Base-by-base conservation (phyloP, 2,113 vertebrate species). In the Clinocottus analis region DNA sequence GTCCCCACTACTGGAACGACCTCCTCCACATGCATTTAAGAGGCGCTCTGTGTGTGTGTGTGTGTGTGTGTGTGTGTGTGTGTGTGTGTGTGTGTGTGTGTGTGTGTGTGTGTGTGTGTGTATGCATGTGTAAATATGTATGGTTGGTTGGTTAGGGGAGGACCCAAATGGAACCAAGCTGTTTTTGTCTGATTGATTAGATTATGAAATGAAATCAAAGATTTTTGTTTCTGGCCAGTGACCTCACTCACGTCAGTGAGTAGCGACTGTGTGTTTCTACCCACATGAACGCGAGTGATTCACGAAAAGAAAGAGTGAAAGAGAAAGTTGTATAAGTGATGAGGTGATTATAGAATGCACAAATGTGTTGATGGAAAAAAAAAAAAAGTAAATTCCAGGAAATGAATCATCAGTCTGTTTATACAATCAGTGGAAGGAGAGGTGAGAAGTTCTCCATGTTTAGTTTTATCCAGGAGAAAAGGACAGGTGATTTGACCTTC, bases 121-220 rank as follows among this genome's bases (percentile, higher is more conserved):
- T 77, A 81, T 62, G 86, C 88, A 7, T 56, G 53, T 25, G 84
- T 89, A 88, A 87, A 90, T 91, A 87, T 90, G 83, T 84, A 89
- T 79, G 86, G 58, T 41, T 79, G 84, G 69, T 60, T 83, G 83
- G 83, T 85, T 85, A 77, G 80, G 67, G 84, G 68, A 82, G 82
- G 72, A 84, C 85, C 78, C 82, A 71, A 72, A 82, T 78, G 81
- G 70, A 88, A n/a, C 78, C 45, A 16, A 72, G 76, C 25, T 76
- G 83, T 80, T 91, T 91, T 79, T 79, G 83, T 79, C 85, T 87
- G 87, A 93, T 90, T 92, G 90, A 93, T 91, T 92, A 79, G 87
- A 90, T 93, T 90, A 92, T 91, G 89, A 93, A 92, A 89, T 75
- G 77, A 89, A 90, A 86, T 77, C 45, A 47, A 19, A 47, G 45